phyloP scores from a whole-genome alignment of 2,113 vertebrate genomes.

The Trichomycterus rosablanca region DNA sequence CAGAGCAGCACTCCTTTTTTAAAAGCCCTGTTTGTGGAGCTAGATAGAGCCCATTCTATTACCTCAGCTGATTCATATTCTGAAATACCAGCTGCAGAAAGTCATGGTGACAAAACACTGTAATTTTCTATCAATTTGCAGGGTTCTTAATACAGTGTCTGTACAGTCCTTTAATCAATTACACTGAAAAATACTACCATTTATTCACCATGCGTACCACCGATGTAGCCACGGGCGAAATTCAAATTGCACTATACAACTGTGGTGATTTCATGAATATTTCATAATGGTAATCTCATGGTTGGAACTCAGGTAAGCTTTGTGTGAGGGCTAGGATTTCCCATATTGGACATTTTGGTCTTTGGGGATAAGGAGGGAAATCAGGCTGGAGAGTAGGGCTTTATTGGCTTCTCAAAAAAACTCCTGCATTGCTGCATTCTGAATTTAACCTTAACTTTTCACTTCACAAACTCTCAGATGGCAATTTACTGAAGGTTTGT shows the following conservation, averaged over 20 bases:
- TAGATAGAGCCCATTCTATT: no score
- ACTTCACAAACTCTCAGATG: conserved; percentile 20
- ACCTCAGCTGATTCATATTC: not conserved
- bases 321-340: not conserved
- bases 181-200: not conserved
- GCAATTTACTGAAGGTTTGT: no score
- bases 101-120: not conserved
- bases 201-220: conserved; percentile 3
- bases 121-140: no score
- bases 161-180: not conserved
- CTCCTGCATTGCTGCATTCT: conserved; percentile 16
- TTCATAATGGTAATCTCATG: conserved; percentile 1
- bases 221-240: not conserved
- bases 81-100: not conserved
- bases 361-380: conserved; percentile 15
- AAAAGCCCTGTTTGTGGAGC: no score
- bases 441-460: conserved; percentile 24
- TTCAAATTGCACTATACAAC: conserved; percentile 2
- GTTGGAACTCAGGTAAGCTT: not conserved
- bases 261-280: conserved; percentile 32
- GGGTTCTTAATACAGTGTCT: not conserved
- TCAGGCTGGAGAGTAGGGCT: conserved; percentile 34
- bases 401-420: conserved; percentile 15
- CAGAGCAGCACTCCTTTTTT: no score
- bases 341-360: not conserved